These are phyloP conservation scores for Netelia virgata DNA, from an alignment of 2,888 invertebrate species.

Conservation along the genomic window DNA sequence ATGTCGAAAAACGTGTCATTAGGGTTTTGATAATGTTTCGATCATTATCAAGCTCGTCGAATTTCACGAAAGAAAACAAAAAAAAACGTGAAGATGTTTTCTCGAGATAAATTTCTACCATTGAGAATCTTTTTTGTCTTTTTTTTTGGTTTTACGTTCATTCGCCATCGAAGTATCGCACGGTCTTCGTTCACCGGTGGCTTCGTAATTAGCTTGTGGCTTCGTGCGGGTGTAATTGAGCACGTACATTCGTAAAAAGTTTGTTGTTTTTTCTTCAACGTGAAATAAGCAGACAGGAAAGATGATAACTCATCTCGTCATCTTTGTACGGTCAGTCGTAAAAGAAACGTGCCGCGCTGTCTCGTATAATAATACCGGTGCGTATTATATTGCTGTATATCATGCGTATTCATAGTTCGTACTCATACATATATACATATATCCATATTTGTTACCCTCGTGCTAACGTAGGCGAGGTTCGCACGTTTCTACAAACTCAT, in stretches of 20 bases:
- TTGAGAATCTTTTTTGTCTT: neutral
- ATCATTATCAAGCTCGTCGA: neutral
- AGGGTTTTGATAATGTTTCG: neutral
- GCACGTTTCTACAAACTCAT: slow-evolving; percentile 71
- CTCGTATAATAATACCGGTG: slow-evolving; percentile 33
- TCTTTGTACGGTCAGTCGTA: slow-evolving; percentile 33
- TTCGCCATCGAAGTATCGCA: slow-evolving; percentile 1
- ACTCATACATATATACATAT: slow-evolving; percentile 1
- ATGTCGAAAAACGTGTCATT: neutral
- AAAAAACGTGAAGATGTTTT: neutral
- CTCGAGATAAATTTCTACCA: neutral
- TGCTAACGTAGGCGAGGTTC: slow-evolving; percentile 66
- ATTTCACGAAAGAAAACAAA: neutral
- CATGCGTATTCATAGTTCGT: slow-evolving; percentile 26
- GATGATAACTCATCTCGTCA: neutral
- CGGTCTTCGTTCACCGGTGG: slow-evolving; percentile 20
- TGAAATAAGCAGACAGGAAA: neutral
- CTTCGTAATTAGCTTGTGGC: slow-evolving; percentile 48
- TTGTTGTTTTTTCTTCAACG: neutral
- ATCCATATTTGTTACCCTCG: neutral
- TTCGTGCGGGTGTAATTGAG: slow-evolving; percentile 44
- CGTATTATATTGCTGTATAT: slow-evolving; percentile 19
- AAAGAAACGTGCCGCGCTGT: slow-evolving; percentile 16
- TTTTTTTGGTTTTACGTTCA: neutral
- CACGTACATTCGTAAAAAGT: slow-evolving; percentile 14